phyloP scores from a whole-genome alignment of 2,888 invertebrate genomes.

The Operophtera brumata region DNA sequence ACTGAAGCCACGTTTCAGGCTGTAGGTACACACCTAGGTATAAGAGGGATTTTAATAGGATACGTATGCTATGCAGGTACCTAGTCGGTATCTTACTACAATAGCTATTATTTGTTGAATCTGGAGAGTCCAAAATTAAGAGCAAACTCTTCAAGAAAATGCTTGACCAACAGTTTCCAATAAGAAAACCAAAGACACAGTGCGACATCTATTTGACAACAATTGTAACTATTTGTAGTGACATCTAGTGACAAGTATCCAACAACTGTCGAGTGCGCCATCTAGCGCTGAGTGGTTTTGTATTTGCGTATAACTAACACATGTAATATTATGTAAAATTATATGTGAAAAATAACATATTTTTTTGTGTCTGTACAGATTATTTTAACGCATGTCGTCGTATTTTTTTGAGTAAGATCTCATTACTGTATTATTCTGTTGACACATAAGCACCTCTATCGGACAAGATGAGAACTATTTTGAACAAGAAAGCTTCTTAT shows the following conservation, averaged over 20 bases:
- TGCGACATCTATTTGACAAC: slow-evolving; percentile 34
- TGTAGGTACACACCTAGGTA: too few relatives aligned
- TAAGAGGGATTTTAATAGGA: too few relatives aligned
- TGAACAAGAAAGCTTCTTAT: neutral
- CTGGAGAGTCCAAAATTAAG: too few relatives aligned
- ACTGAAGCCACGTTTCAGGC: too few relatives aligned
- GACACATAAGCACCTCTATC: neutral
- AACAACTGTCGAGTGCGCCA: slow-evolving; percentile 18
- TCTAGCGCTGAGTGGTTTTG: slow-evolving; percentile 29
- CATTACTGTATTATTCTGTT: neutral
- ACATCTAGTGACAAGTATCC: slow-evolving; percentile 6
- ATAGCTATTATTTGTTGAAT: too few relatives aligned
- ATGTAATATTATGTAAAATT: neutral
- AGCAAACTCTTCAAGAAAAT: too few relatives aligned
- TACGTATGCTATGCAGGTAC: too few relatives aligned
- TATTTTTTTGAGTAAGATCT: too few relatives aligned
- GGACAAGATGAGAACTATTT: neutral
- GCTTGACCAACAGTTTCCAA: too few relatives aligned
- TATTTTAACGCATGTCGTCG: too few relatives aligned
- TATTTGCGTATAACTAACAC: neutral
- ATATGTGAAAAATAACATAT: neutral
- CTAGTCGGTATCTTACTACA: too few relatives aligned
- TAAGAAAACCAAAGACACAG: neutral
- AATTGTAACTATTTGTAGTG: slow-evolving; percentile 1
- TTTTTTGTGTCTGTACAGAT: neutral